These are phyloP conservation scores for Neogobius melanostomus DNA, from an alignment of 2,113 vertebrate genomes.

Conservation along the genomic window DNA sequence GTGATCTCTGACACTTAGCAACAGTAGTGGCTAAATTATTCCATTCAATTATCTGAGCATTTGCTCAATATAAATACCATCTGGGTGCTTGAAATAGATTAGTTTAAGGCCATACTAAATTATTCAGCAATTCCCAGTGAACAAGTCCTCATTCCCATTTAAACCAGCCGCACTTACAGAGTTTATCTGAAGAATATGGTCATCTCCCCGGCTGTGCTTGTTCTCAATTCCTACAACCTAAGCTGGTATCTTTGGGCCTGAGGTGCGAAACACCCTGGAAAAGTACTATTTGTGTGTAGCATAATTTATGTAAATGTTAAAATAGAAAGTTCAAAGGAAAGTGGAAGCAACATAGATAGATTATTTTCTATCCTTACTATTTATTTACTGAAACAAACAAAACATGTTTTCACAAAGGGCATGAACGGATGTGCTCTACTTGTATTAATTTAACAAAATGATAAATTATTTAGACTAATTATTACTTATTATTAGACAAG, in stretches of 20 bases:
- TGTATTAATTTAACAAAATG: too few relatives aligned
- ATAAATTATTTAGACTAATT: too few relatives aligned
- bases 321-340: too few relatives aligned
- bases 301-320: too few relatives aligned
- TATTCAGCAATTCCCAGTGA: conserved; percentile 76
- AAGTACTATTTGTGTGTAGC: background rate
- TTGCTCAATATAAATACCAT: conserved; percentile 78
- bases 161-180: conserved; percentile 68
- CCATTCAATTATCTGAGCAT: conserved; percentile 75
- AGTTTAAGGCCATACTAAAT: conserved; percentile 77
- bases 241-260: background rate
- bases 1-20: conserved; percentile 58
- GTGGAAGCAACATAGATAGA: too few relatives aligned
- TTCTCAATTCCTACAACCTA: conserved; percentile 32
- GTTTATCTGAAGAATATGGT: conserved; percentile 55
- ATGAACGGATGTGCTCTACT: too few relatives aligned
- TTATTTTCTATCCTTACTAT: too few relatives aligned
- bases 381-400: too few relatives aligned
- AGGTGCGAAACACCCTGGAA: background rate
- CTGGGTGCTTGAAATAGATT: conserved; percentile 78
- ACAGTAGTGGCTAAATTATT: conserved; percentile 75
- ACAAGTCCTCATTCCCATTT: conserved; percentile 70
- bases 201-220: conserved; percentile 34
- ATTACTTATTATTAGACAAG: too few relatives aligned
- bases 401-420: too few relatives aligned